phyloP scores from a whole-genome alignment of 2,797 vertebrate species.

The Chaetophractus vellerosus region DNA sequence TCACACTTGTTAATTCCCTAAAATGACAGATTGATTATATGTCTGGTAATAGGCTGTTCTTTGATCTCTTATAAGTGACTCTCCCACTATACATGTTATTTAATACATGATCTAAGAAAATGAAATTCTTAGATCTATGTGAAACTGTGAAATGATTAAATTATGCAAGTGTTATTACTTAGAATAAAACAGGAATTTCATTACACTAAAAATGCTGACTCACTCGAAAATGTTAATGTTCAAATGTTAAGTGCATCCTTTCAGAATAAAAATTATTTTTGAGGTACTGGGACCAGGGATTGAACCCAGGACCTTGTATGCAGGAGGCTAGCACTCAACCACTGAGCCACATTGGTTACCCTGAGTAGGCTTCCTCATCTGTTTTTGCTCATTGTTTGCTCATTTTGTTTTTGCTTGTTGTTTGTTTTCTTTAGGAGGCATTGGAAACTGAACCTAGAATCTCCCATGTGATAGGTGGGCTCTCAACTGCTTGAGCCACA shows the following conservation, averaged over 20 bases:
- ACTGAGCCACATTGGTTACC: no score
- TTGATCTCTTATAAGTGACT: slow-evolving; percentile 43
- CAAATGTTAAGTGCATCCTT: slow-evolving; percentile 82
- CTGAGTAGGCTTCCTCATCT: no score
- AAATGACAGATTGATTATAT: slow-evolving; percentile 12
- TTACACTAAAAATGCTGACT: slow-evolving; percentile 82
- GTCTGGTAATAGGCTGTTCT: background rate
- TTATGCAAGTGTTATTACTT: slow-evolving; percentile 69
- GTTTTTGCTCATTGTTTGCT: no score
- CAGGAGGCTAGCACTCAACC: no score
- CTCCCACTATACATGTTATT: slow-evolving; percentile 37
- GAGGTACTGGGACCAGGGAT: no score
- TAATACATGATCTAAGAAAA: slow-evolving; percentile 62
- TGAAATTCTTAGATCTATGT: slow-evolving; percentile 58
- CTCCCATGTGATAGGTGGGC: no score
- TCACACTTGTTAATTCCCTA: background rate
- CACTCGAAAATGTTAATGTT: slow-evolving; percentile 84
- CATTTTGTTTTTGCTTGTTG: no score
- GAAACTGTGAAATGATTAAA: slow-evolving; percentile 70
- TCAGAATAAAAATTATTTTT: slow-evolving; percentile 66
- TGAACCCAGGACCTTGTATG: no score
- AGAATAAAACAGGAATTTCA: slow-evolving; percentile 78
- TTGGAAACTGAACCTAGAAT: no score
- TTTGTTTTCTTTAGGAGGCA: no score
- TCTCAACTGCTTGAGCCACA: no score